These are phyloP conservation scores for Passer domesticus DNA, from an alignment of 2,113 vertebrate genomes.

Conservation along the genomic window DNA sequence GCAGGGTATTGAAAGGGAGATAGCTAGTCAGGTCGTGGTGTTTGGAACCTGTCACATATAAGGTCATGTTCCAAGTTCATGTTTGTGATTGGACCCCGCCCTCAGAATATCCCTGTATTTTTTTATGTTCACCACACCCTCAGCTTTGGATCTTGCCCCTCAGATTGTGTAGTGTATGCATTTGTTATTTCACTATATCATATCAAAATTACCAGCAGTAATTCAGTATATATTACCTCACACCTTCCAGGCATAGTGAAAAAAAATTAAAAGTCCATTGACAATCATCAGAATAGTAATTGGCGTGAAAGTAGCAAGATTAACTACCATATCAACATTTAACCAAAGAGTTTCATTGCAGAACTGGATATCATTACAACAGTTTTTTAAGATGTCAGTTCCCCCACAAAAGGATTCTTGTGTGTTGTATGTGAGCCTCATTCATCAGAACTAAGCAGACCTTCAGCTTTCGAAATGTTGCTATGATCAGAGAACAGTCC, in stretches of 20 bases:
- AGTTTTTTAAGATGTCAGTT: neutral
- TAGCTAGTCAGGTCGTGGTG: neutral
- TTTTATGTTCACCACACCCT: neutral
- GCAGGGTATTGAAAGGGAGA: neutral
- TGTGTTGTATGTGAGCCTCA: neutral
- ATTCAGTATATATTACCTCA: neutral
- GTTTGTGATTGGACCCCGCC: neutral
- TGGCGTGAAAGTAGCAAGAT: neutral
- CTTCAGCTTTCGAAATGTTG: neutral
- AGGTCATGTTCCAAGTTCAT: neutral
- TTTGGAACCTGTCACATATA: neutral
- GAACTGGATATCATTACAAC: neutral
- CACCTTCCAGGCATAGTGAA: neutral
- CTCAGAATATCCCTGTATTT: neutral
- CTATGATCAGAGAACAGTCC: neutral
- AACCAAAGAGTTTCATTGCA: neutral
- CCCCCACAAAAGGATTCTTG: neutral
- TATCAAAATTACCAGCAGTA: neutral
- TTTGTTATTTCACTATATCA: neutral
- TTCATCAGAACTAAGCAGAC: neutral
- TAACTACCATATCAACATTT: neutral
- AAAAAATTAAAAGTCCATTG: neutral
- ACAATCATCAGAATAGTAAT: neutral
- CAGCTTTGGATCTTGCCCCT: neutral
- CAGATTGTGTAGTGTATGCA: neutral